Conservation (phyloP, 2,797 vertebrate genomes). For the Leptatherina wallacei region DNA sequence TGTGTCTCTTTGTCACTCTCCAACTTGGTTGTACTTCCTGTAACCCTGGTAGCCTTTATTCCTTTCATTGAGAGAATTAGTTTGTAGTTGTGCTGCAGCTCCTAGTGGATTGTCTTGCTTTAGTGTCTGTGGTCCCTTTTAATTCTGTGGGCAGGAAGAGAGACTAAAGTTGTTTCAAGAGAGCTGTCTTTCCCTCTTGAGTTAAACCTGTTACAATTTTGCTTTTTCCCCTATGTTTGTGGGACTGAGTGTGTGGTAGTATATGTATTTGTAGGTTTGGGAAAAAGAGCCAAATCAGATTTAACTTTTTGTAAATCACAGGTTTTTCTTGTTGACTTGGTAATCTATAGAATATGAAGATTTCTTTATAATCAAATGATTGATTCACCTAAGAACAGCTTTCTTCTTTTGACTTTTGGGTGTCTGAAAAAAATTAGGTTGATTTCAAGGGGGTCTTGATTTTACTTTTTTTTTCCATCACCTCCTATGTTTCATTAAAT, state of each 20-base stretch:
- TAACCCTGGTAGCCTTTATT: slow-evolving; percentile 80
- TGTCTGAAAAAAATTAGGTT: slow-evolving; percentile 23
- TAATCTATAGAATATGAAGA: not conserved
- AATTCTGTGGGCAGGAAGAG: slow-evolving; percentile 62
- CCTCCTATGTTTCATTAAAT: slow-evolving; percentile 70
- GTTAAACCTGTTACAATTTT: slow-evolving; percentile 5
- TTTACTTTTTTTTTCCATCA: slow-evolving; percentile 53
- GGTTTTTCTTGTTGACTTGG: fast-evolving
- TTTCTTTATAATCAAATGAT: not conserved
- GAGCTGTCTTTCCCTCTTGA: slow-evolving; percentile 19
- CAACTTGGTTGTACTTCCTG: slow-evolving; percentile 81
- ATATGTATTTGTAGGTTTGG: not conserved
- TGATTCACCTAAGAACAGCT: not conserved
- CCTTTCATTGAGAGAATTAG: slow-evolving; percentile 73
- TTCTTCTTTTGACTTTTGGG: not conserved
- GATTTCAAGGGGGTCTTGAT: slow-evolving; percentile 53
- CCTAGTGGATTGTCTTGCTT: slow-evolving; percentile 68
- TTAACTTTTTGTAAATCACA: not conserved
- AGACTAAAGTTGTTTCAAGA: slow-evolving; percentile 52
- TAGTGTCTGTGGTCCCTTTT: slow-evolving; percentile 71
- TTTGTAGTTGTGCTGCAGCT: slow-evolving; percentile 75
- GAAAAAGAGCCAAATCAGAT: not conserved
- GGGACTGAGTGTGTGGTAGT: not conserved
- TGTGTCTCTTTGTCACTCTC: slow-evolving; percentile 63
- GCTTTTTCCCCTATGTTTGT: not conserved